Conservation (phyloP, 1,140 invertebrate species). For the Marisa cornuarietis region DNA sequence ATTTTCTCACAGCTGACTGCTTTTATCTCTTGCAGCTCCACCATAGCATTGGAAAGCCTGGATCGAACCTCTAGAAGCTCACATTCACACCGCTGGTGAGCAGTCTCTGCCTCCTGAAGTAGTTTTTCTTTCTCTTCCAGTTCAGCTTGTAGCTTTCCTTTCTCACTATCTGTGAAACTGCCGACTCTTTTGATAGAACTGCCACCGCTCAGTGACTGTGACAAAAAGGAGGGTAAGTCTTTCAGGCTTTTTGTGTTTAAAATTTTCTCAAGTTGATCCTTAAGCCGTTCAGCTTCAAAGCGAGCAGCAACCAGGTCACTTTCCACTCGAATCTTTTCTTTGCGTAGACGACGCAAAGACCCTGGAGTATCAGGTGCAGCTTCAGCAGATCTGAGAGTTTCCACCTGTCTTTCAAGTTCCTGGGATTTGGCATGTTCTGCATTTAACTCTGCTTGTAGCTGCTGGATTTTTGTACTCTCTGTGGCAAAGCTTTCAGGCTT, state of each 20-base stretch:
- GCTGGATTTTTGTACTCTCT: not conserved
- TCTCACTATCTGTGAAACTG: not conserved
- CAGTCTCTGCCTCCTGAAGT: constrained; percentile 10
- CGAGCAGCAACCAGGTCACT: constrained; percentile 32
- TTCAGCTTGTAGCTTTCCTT: not conserved
- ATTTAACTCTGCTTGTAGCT: constrained; percentile 11
- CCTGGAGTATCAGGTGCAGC: constrained; percentile 11
- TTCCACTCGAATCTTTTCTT: constrained; percentile 41
- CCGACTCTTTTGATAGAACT: not conserved
- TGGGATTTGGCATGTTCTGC: constrained; percentile 13
- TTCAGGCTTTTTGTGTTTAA: constrained; percentile 3
- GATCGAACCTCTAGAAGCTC: constrained; percentile 16
- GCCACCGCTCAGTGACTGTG: not conserved
- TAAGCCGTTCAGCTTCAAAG: constrained; percentile 31
- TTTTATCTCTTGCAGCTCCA: constrained; percentile 15
- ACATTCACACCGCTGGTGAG: constrained; percentile 9
- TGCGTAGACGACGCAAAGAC: constrained; percentile 32
- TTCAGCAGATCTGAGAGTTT: constrained; percentile 18
- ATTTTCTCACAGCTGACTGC: not conserved
- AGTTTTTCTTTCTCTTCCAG: not conserved
- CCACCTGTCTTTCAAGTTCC: constrained; percentile 11
- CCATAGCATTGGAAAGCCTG: constrained; percentile 7
- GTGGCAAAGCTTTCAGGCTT: not conserved
- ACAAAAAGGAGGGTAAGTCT: not conserved
- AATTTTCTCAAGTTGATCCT: constrained; percentile 23